phyloP scores from a whole-genome alignment of 2,888 invertebrate species.

The Ecliptopera silaceata region DNA sequence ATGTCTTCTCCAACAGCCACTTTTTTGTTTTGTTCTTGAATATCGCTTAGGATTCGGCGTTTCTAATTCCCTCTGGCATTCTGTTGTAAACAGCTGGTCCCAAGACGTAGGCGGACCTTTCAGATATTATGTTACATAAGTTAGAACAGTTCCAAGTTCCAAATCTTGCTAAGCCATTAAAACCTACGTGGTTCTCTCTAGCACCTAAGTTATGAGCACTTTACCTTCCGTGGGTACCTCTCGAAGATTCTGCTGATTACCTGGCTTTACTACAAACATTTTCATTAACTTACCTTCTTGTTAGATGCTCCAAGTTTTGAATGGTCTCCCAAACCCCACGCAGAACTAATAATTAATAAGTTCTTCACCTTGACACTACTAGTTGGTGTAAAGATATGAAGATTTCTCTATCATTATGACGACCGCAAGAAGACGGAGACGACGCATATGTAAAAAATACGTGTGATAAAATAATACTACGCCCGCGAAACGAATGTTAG shows the following conservation, averaged over 20 bases:
- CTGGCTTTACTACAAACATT: constrained; percentile 23
- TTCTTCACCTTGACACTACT: neutral
- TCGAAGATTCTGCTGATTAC: constrained; percentile 16
- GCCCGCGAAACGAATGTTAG: no score
- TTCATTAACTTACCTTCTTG: constrained; percentile 18
- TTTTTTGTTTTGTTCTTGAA: no score
- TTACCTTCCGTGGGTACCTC: constrained; percentile 9
- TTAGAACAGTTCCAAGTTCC: neutral
- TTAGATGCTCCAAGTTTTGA: constrained; percentile 14
- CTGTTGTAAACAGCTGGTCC: no score
- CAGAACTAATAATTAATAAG: constrained; percentile 22
- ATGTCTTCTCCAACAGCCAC: no score
- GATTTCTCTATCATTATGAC: no score
- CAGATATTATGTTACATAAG: neutral
- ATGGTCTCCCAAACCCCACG: constrained; percentile 9
- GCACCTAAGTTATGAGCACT: constrained; percentile 21
- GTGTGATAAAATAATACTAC: no score
- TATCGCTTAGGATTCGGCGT: no score
- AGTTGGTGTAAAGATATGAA: no score
- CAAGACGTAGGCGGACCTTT: no score
- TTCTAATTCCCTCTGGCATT: no score
- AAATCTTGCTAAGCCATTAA: constrained; percentile 8
- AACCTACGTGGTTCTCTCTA: constrained; percentile 23
- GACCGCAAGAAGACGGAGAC: no score
- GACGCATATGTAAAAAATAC: no score